Base-by-base conservation (phyloP, 2,888 invertebrate species). In the Platynereis dumerilii region DNA sequence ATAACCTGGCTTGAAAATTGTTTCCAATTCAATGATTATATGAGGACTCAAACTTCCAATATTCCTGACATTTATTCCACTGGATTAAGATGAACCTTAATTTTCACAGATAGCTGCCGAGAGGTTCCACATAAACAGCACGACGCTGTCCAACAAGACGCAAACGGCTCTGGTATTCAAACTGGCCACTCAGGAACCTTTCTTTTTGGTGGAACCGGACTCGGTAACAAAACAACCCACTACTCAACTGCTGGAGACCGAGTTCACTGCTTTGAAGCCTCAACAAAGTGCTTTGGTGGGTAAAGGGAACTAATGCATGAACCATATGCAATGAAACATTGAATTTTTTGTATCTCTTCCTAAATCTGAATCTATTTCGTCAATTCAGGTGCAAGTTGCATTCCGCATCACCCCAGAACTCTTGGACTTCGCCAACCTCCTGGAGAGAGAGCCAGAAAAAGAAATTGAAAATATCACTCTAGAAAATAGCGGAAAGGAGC, bases 61-160 rank as follows among this genome's bases (percentile, higher is more conserved):
- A n/a, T n/a, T n/a, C n/a, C n/a, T n/a, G n/a, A n/a, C n/a, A n/a
- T n/a, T n/a, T n/a, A n/a, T n/a, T n/a, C n/a, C n/a, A n/a, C n/a
- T n/a, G n/a, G n/a, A n/a, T n/a, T n/a, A n/a, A n/a, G n/a, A n/a
- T n/a, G n/a, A n/a, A n/a, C n/a, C n/a, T n/a, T n/a, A 7, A 12
- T 34, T 39, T 20, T 66, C 66, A 34, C 70, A 80, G 81, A 59
- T 77, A 52, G 24, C 59, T 61, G 34, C 66, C 1, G 78, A 80
- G 64, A 72, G 70, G n/a, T 65, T 77, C 48, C 69, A 75, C 52
- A 68, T 74, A 0, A 71, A 73, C 69, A 75, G 75, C 62, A 69
- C 75, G 27, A 76, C 76, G 69, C 64, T 83, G 66, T 75, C 78
- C 44, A 83, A 83, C 67, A 69, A 74, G 44, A 81, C 80, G 26